Evolutionary conservation across 2,797 vertebrate species (phyloP).

Genomic region (Tokudaia muenninki): DNA sequence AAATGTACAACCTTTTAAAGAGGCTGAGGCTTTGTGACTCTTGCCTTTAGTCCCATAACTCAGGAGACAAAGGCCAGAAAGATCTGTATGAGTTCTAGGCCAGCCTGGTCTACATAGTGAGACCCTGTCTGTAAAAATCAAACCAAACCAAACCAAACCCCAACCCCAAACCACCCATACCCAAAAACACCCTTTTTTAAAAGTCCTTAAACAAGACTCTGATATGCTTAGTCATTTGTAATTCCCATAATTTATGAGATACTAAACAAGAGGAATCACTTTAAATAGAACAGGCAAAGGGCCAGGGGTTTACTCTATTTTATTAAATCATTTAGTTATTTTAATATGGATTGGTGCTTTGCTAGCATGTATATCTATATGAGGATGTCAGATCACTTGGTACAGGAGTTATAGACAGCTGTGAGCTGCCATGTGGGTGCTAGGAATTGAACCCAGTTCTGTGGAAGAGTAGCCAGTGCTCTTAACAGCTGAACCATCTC

Average conservation of each 20-base stretch:
- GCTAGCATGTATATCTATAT: too few relatives aligned
- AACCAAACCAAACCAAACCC: not conserved
- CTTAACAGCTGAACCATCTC: not conserved
- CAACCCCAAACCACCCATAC: too few relatives aligned
- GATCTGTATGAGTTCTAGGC: not conserved
- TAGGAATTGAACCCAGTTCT: too few relatives aligned
- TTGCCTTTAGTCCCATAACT: not conserved
- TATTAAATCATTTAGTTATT: too few relatives aligned
- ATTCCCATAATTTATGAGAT: constrained; percentile 36
- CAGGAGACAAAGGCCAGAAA: not conserved
- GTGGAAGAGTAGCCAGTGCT: not conserved
- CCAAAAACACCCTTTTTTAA: not conserved
- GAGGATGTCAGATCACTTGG: too few relatives aligned
- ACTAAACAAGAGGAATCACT: not conserved
- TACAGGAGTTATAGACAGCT: too few relatives aligned
- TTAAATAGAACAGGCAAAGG: constrained; percentile 35
- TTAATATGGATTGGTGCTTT: too few relatives aligned
- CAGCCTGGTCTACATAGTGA: not conserved
- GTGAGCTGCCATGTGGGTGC: too few relatives aligned
- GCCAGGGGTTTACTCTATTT: too few relatives aligned
- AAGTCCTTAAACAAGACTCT: constrained; percentile 49
- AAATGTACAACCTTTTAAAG: too few relatives aligned
- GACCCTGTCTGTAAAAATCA: not conserved
- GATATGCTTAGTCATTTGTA: constrained; percentile 15
- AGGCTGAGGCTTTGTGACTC: too few relatives aligned